Evolutionary conservation across 1,140 invertebrate genomes (phyloP).

Genomic region (Limonius californicus): DNA sequence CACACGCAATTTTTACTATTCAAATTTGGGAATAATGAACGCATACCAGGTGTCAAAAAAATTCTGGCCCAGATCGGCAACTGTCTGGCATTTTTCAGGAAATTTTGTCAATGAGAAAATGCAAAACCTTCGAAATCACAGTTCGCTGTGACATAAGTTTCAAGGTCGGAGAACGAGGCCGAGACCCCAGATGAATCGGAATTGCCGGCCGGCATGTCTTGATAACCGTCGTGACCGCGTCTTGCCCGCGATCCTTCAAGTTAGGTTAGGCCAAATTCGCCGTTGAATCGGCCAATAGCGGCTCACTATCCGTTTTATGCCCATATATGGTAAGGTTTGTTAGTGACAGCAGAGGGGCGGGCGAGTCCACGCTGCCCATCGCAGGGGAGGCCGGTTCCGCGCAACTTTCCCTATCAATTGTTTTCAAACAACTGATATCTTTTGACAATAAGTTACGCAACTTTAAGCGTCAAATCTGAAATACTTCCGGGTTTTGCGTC

Average conservation of each 20-base stretch:
- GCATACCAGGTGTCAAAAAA: too few relatives aligned
- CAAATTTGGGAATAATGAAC: too few relatives aligned
- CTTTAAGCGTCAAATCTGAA: neutral
- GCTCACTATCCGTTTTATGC: constrained; percentile 62
- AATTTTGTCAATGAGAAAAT: too few relatives aligned
- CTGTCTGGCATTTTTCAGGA: too few relatives aligned
- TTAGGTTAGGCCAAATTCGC: constrained; percentile 34
- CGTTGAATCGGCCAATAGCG: constrained; percentile 57
- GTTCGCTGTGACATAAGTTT: neutral
- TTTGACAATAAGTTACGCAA: constrained; percentile 15
- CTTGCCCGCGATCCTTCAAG: constrained; percentile 22
- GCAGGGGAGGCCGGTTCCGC: constrained; percentile 30
- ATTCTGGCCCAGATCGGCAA: too few relatives aligned
- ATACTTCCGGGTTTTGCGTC: neutral
- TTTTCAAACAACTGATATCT: constrained; percentile 15
- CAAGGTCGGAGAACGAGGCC: constrained; percentile 23
- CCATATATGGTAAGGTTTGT: constrained; percentile 73
- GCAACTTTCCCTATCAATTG: constrained; percentile 7
- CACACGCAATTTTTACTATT: too few relatives aligned
- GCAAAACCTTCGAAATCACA: too few relatives aligned
- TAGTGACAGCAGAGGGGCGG: constrained; percentile 49
- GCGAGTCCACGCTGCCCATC: constrained; percentile 30
- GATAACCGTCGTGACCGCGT: neutral
- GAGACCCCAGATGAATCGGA: constrained; percentile 23
- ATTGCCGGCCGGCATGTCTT: constrained; percentile 26